phyloP scores from a whole-genome alignment of 2,888 invertebrate species.

The Lepidocyrtoides sp. region DNA sequence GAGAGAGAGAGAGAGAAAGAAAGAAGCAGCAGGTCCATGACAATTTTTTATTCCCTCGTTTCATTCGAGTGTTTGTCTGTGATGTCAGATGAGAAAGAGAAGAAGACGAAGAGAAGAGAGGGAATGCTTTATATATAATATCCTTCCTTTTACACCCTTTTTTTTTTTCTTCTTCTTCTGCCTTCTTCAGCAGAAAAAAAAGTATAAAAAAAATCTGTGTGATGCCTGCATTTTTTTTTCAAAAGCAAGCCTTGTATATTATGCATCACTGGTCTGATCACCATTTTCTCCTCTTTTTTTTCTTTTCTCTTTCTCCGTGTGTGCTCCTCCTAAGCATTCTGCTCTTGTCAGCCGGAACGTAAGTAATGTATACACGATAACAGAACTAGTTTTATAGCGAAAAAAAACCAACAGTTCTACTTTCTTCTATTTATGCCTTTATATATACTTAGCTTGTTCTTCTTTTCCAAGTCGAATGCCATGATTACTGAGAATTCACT shows the following conservation, averaged over 20 bases:
- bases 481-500: slow-evolving; percentile 68
- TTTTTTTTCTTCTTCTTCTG: slow-evolving; percentile 51
- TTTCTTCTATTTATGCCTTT: not conserved
- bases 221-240: slow-evolving; percentile 74
- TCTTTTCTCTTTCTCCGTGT: slow-evolving; percentile 10
- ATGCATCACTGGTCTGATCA: slow-evolving; percentile 81
- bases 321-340: slow-evolving; percentile 66
- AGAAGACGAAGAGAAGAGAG: slow-evolving; percentile 39
- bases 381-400: not conserved
- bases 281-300: slow-evolving; percentile 67
- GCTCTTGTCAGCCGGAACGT: slow-evolving; percentile 80
- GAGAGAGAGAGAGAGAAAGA: slow-evolving; percentile 62
- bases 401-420: slow-evolving; percentile 29
- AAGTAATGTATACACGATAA: slow-evolving; percentile 78
- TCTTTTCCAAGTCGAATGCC: slow-evolving; percentile 50
- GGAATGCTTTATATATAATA: slow-evolving; percentile 73
- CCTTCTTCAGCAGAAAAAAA: slow-evolving; percentile 63
- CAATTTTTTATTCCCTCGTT: slow-evolving; percentile 82
- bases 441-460: not conserved
- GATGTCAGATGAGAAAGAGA: slow-evolving; percentile 77
- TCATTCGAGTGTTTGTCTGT: slow-evolving; percentile 81
- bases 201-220: slow-evolving; percentile 55
- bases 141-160: slow-evolving; percentile 74
- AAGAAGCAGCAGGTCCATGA: slow-evolving; percentile 82
- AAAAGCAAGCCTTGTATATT: slow-evolving; percentile 70